phyloP scores from a whole-genome alignment of 2,113 vertebrate genomes.

The Merops nubicus region DNA sequence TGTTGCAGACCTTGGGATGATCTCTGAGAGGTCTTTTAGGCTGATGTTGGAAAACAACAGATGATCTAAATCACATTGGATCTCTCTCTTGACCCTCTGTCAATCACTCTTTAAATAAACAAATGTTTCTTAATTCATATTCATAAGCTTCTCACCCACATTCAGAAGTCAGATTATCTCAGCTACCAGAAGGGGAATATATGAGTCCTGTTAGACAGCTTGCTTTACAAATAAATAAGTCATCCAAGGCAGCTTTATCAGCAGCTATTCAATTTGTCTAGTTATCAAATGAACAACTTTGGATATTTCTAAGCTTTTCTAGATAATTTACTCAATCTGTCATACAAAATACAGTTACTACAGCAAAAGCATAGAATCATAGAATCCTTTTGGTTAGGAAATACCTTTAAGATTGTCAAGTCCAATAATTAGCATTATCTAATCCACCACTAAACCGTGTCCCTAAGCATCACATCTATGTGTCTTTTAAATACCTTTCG shows the following conservation, averaged over 20 bases:
- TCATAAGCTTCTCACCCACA: background rate
- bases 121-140: background rate
- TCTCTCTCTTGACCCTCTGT: background rate
- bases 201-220: background rate
- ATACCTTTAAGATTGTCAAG: no score
- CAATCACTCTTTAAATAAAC: background rate
- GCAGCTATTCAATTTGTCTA: background rate
- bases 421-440: no score
- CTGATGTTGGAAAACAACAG: background rate
- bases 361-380: background rate
- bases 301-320: background rate
- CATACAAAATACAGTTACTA: background rate
- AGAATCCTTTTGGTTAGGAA: no score
- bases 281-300: background rate
- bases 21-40: background rate
- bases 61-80: background rate
- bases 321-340: background rate
- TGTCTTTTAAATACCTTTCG: no score
- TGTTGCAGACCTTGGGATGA: background rate
- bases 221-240: background rate
- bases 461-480: no score
- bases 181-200: background rate
- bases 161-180: conserved; percentile 18
- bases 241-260: background rate
- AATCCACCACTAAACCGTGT: no score